Evolutionary conservation across 2,888 invertebrate species (phyloP), one percentile per base, ranked within the genome.

Genomic region (Apoderus coryli): DNA sequence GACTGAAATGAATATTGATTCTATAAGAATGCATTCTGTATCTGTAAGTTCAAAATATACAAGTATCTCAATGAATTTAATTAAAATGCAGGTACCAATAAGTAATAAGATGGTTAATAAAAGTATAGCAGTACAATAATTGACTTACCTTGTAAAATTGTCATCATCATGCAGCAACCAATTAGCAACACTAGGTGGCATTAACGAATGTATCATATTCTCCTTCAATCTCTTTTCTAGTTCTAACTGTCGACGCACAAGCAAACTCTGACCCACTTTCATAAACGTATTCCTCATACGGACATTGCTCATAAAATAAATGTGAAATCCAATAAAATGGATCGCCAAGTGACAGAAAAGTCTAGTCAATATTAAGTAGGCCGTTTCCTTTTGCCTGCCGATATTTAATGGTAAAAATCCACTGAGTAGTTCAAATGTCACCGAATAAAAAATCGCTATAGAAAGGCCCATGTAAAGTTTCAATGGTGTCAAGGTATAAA

Each of bases 121-220:
- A n/a, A n/a, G n/a, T n/a, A n/a, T n/a, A n/a, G n/a, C n/a, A n/a
- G n/a, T n/a, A n/a, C n/a, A n/a, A n/a, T n/a, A n/a, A n/a, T n/a
- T n/a, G n/a, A n/a, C n/a, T n/a, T n/a, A n/a, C n/a, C n/a, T n/a
- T 61, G 38, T 68, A 69, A 31, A 69, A 59, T 37, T 57, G 46
- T 46, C 72, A 67, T 47, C 78, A 72, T 84, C 82, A 39, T 76
- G 74, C 64, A 86, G 69, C 30, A 86, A 55, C 78, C 82, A 84
- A 43, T 76, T 72, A 3, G 90, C 89, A 2, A 92, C 82, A 51
- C 79, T 82, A 1, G 88, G 89, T 5, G 95, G 95, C 95, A 95
- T 95, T 34, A 96, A 84, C 13, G 92, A 93, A 54, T 84, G 84
- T 45, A 90, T 92, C 92, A 95, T 93, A 56, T 90, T 88, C 56